Percentiles rank a stretch among this genome's conserved stretches.
phyloP scores from a whole-genome alignment of 2,797 vertebrate species.

The Okamejei kenojei region DNA sequence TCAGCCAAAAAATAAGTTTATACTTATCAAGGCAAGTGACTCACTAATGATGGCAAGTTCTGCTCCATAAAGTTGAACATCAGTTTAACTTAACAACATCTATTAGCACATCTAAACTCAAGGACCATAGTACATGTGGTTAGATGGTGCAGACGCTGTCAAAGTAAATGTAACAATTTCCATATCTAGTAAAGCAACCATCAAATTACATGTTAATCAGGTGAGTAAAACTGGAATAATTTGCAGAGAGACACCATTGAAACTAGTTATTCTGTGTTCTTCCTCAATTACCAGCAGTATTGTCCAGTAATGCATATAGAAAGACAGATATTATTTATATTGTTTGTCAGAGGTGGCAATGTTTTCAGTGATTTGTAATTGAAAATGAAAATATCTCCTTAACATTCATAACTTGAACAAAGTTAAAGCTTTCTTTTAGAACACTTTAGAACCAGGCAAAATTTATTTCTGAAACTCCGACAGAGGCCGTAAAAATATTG shows the following conservation, averaged over 20 bases:
- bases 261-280: neutral
- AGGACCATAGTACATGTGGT: neutral
- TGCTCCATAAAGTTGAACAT: neutral
- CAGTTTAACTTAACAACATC: neutral
- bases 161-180: neutral
- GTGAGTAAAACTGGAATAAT: neutral
- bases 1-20: too few relatives aligned
- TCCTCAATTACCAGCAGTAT: neutral
- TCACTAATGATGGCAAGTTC: too few relatives aligned
- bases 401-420: neutral
- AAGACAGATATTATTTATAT: neutral
- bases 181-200: neutral
- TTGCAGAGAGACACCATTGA: neutral
- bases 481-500: neutral
- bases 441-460: neutral
- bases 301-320: neutral
- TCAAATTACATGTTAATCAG: neutral
- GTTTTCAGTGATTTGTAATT: neutral
- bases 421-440: conserved; percentile 18
- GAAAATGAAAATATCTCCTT: neutral
- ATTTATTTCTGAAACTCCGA: neutral
- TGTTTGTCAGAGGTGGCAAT: neutral
- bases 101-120: too few relatives aligned
- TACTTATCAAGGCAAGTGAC: too few relatives aligned
- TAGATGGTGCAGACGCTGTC: neutral